Conservation (phyloP, 2,888 invertebrate species). For the Drosophila kuntzei region DNA sequence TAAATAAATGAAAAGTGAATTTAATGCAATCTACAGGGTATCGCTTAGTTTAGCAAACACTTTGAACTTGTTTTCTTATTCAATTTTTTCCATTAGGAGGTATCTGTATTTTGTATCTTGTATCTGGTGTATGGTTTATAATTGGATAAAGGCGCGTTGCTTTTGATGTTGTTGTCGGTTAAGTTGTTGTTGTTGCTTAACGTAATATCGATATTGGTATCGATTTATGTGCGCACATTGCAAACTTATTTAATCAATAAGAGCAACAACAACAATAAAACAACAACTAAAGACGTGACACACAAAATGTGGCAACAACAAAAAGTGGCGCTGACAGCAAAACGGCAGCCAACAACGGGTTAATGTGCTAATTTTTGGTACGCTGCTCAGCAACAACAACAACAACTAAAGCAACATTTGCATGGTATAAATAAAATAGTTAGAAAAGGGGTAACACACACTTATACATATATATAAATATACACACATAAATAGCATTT, state of each 20-base stretch:
- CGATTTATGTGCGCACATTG: constrained; percentile 49
- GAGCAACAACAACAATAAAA: constrained; percentile 13
- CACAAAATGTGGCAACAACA: constrained; percentile 28
- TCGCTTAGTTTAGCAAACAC: neutral
- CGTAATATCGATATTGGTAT: constrained; percentile 56
- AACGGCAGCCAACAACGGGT: constrained; percentile 62
- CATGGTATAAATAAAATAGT: constrained; percentile 22
- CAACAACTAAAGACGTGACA: constrained; percentile 49
- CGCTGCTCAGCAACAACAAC: constrained; percentile 16
- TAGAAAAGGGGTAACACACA: constrained; percentile 4
- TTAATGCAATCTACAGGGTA: neutral
- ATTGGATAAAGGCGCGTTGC: constrained; percentile 59
- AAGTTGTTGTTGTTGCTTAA: constrained; percentile 30
- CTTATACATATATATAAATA: constrained; percentile 59
- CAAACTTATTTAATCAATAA: constrained; percentile 77
- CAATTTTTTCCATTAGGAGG: constrained; percentile 19
- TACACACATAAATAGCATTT: constrained; percentile 51
- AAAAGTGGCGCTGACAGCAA: constrained; percentile 27
- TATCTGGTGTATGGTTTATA: constrained; percentile 49
- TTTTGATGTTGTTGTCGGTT: constrained; percentile 41
- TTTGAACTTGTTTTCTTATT: constrained; percentile 4
- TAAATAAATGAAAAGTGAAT: neutral
- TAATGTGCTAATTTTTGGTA: constrained; percentile 76
- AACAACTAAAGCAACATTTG: constrained; percentile 41
- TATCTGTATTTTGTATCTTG: constrained; percentile 32